Evolutionary conservation across 1,140 invertebrate genomes (phyloP).

Genomic region (Solen grandis): DNA sequence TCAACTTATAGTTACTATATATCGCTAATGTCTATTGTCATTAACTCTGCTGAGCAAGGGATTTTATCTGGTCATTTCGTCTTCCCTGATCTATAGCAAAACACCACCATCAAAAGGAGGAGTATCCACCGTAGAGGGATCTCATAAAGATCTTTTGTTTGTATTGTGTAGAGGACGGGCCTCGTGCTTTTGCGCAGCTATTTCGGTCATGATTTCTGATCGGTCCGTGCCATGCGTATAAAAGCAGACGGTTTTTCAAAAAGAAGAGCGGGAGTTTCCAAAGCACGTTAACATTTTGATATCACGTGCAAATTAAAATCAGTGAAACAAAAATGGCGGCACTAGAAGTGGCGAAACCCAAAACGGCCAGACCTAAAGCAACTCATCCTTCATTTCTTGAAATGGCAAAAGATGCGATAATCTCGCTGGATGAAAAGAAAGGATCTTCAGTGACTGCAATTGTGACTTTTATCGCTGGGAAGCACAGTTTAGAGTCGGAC

Average conservation of each 20-base stretch:
- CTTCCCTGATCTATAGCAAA: too few species aligned
- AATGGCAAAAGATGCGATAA: constrained; percentile 51
- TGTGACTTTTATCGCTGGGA: constrained; percentile 28
- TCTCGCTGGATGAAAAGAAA: constrained; percentile 25
- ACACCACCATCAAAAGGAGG: too few species aligned
- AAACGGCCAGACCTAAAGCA: constrained; percentile 11
- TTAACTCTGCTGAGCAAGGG: too few species aligned
- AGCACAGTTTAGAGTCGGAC: constrained; percentile 30
- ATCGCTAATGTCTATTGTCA: too few species aligned
- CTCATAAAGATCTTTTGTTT: too few species aligned
- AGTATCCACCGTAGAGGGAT: too few species aligned
- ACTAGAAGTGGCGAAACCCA: not conserved
- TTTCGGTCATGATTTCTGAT: constrained; percentile 18
- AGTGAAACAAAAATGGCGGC: constrained; percentile 39
- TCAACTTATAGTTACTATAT: too few species aligned
- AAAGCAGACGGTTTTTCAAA: not conserved
- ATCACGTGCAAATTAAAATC: not conserved
- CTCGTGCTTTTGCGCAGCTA: too few species aligned
- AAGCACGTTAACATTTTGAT: not conserved
- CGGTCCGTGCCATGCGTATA: constrained; percentile 35
- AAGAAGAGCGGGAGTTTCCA: not conserved
- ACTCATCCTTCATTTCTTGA: constrained; percentile 38
- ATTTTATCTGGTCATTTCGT: too few species aligned
- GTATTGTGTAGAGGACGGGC: too few species aligned
- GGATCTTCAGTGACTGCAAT: constrained; percentile 37